Conservation (phyloP, 2,113 vertebrate genomes). For the Myiozetetes cayanensis region DNA sequence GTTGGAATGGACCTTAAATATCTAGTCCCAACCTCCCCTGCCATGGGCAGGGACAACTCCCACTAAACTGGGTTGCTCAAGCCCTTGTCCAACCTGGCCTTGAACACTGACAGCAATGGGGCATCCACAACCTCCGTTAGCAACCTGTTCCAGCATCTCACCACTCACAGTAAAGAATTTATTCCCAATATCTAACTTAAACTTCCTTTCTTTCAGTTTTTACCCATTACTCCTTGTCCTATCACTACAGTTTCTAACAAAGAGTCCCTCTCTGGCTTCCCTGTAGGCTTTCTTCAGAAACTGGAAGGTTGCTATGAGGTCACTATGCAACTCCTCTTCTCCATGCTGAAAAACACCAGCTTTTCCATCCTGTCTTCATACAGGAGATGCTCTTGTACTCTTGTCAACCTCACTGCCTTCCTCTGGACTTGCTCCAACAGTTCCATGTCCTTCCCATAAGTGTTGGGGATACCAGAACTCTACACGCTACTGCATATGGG, state of each 20-base stretch:
- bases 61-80: neutral
- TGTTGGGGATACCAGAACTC: neutral
- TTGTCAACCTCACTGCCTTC: neutral
- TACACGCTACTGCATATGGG: neutral
- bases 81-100: accelerated
- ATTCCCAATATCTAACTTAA: neutral
- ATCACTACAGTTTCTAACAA: neutral
- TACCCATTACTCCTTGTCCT: neutral
- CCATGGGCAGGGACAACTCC: neutral
- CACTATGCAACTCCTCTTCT: neutral
- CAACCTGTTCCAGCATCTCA: neutral
- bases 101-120: neutral
- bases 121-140: neutral
- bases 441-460: neutral
- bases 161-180: neutral
- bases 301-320: neutral
- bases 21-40: neutral
- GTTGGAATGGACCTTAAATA: neutral
- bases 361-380: neutral
- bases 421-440: neutral
- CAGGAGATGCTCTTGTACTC: neutral
- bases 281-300: neutral
- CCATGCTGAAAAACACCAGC: neutral
- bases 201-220: neutral
- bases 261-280: neutral